These are phyloP conservation scores for Heterocephalus glaber DNA, from an alignment of 2,113 vertebrate species.

Conservation along the genomic window DNA sequence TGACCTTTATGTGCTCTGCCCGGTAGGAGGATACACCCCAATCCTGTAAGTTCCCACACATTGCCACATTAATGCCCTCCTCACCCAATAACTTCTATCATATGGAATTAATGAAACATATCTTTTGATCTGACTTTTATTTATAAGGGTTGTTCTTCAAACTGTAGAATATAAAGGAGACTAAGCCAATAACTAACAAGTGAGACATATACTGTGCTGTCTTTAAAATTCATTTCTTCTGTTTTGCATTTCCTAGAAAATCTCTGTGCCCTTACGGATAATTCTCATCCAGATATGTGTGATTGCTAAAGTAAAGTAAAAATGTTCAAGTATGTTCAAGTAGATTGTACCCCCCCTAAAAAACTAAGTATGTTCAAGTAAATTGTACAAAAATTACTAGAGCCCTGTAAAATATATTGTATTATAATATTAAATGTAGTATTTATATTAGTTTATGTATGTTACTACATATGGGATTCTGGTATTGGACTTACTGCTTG, in stretches of 20 bases:
- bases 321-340: neutral
- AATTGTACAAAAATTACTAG: neutral
- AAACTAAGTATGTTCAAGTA: neutral
- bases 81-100: neutral
- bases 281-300: neutral
- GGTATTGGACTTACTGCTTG: neutral
- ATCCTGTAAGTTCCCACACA: neutral
- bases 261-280: neutral
- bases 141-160: neutral
- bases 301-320: neutral
- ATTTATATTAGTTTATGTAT: neutral
- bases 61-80: too few species aligned
- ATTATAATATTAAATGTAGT: neutral
- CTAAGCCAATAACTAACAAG: neutral
- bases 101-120: neutral
- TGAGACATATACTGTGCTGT: neutral
- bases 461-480: neutral
- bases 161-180: neutral
- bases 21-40: rapidly evolving
- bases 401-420: neutral
- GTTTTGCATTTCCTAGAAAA: neutral
- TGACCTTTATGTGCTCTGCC: neutral
- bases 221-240: neutral
- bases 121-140: neutral
- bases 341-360: neutral